Conservation (phyloP, 2,797 vertebrate genomes). For the Perdix hodgsoniae region DNA sequence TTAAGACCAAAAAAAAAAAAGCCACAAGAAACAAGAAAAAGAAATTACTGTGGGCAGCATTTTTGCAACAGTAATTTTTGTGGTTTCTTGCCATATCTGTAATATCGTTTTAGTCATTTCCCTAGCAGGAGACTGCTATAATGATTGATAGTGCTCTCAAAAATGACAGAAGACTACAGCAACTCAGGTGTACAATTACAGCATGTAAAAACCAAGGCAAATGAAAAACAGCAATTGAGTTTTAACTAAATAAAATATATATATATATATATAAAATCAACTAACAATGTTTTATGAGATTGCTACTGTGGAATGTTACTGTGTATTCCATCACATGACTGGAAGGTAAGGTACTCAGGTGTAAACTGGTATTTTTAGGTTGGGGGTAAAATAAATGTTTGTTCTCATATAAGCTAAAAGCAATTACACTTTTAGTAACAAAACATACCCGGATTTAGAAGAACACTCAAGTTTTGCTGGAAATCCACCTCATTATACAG, state of each 20-base stretch:
- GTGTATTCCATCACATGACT: not conserved
- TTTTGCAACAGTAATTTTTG: not conserved
- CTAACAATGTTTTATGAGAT: not conserved
- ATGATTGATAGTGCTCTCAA: not conserved
- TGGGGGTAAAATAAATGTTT: fast-evolving
- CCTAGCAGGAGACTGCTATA: not conserved
- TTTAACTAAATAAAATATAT: not conserved
- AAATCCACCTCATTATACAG: not conserved
- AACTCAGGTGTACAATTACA: not conserved
- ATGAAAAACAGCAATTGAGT: not conserved
- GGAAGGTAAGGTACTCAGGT: not conserved
- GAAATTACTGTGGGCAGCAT: not conserved
- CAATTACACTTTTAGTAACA: not conserved
- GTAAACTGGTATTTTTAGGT: not conserved
- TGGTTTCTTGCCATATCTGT: not conserved
- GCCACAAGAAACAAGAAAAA: not conserved
- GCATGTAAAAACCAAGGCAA: not conserved
- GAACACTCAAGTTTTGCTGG: not conserved
- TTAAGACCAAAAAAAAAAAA: not conserved
- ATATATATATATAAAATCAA: fast-evolving
- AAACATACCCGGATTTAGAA: not conserved
- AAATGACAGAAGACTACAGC: not conserved
- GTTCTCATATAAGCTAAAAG: not conserved
- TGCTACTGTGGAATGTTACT: not conserved
- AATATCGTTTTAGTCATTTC: not conserved